phyloP scores from a whole-genome alignment of 2,888 invertebrate species.

The Hipparchia sbordonii region DNA sequence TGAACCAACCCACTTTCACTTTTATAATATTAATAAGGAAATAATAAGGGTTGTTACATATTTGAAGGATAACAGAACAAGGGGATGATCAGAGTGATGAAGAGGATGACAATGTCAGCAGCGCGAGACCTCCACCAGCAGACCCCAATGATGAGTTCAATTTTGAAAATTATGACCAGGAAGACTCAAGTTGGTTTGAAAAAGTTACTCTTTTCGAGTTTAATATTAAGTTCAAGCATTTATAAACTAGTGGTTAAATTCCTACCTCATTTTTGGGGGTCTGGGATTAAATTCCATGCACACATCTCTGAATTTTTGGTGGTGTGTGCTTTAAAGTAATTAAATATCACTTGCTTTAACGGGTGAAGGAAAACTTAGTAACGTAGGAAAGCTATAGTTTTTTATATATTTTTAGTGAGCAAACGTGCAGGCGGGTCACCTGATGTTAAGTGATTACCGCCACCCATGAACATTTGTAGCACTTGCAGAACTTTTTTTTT shows the following conservation, averaged over 20 bases:
- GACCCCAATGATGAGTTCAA: slow-evolving; percentile 86
- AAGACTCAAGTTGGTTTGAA: slow-evolving; percentile 76
- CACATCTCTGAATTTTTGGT: too few relatives aligned
- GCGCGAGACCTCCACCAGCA: slow-evolving; percentile 57
- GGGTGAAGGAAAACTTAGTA: too few relatives aligned
- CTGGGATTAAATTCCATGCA: neutral
- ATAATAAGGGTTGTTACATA: neutral
- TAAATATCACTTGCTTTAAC: too few relatives aligned
- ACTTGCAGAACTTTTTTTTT: too few relatives aligned
- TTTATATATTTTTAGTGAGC: too few relatives aligned
- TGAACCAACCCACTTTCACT: too few relatives aligned
- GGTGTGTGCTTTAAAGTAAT: too few relatives aligned
- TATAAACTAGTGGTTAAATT: neutral
- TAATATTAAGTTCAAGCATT: neutral
- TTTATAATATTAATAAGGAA: too few relatives aligned
- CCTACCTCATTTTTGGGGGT: neutral
- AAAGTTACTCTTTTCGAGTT: neutral
- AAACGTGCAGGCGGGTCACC: too few relatives aligned
- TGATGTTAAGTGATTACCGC: too few relatives aligned
- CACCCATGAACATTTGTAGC: too few relatives aligned
- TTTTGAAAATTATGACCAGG: slow-evolving; percentile 89
- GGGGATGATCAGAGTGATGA: slow-evolving; percentile 76
- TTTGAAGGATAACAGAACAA: slow-evolving; percentile 60
- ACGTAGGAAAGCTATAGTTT: too few relatives aligned
- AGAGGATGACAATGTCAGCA: slow-evolving; percentile 54